Percentiles rank a stretch among this genome's conserved stretches.
Evolutionary conservation across 1,140 invertebrate species (phyloP).

Genomic region (Drosophila murphyi): DNA sequence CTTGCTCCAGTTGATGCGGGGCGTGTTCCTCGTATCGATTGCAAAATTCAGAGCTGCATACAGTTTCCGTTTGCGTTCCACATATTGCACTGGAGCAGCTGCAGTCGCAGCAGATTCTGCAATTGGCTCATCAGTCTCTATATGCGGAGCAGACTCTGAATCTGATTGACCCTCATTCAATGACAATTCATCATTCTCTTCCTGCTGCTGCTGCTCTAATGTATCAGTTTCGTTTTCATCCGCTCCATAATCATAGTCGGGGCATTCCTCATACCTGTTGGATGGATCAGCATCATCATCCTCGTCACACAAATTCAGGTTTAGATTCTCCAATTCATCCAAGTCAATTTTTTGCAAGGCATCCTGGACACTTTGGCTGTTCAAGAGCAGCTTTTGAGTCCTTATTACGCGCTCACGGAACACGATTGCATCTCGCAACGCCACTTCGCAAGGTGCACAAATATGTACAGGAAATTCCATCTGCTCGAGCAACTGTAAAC

Average conservation of each 20-base stretch:
- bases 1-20: conserved; percentile 60
- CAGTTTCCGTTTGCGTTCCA: background rate
- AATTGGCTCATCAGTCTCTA: background rate
- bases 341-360: conserved; percentile 34
- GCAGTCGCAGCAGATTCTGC: background rate
- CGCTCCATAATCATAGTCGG: conserved; percentile 1
- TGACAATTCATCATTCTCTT: background rate
- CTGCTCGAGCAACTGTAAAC: conserved; percentile 36
- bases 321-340: conserved; percentile 17
- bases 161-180: background rate
- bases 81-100: background rate
- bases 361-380: conserved; percentile 3
- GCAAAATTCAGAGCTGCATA: conserved; percentile 56
- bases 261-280: conserved; percentile 3
- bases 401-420: conserved; percentile 61
- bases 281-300: background rate
- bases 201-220: background rate
- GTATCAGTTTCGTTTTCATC: background rate
- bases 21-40: conserved; percentile 25
- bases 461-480: conserved; percentile 46
- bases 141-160: background rate
- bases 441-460: conserved; percentile 61
- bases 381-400: conserved; percentile 55
- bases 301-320: background rate
- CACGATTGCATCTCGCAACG: conserved; percentile 47